Conservation (phyloP, 2,888 invertebrate genomes). For the Drosophila neutralis region DNA sequence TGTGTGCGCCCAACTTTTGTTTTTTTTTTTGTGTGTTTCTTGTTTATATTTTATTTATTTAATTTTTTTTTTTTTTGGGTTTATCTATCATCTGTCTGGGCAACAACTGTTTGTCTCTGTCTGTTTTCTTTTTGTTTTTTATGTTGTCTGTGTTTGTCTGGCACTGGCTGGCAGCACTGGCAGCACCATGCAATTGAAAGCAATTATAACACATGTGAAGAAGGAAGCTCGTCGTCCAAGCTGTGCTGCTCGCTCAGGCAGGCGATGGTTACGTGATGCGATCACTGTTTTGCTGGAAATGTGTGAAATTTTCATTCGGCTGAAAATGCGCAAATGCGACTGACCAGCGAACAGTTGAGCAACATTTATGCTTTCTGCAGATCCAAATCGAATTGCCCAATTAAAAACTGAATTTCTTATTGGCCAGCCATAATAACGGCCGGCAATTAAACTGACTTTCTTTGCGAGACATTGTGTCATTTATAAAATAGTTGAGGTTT, state of each 20-base stretch:
- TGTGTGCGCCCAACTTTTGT: slow-evolving; percentile 28
- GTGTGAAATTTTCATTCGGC: slow-evolving; percentile 31
- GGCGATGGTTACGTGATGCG: slow-evolving; percentile 51
- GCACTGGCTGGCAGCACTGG: slow-evolving; percentile 26
- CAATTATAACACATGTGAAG: slow-evolving; percentile 70
- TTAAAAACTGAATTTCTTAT: slow-evolving; percentile 61
- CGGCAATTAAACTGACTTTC: slow-evolving; percentile 4
- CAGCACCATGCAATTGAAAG: slow-evolving; percentile 66
- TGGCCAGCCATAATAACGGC: slow-evolving; percentile 24
- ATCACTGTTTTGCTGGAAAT: slow-evolving; percentile 33
- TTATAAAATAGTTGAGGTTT: background rate
- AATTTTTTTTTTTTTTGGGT: slow-evolving; percentile 31
- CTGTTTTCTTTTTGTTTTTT: slow-evolving; percentile 43
- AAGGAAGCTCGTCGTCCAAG: slow-evolving; percentile 46
- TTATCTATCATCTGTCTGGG: slow-evolving; percentile 72
- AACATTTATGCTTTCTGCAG: slow-evolving; percentile 50
- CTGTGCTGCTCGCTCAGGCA: background rate
- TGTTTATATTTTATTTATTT: slow-evolving; percentile 1
- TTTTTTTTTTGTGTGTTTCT: slow-evolving; percentile 1
- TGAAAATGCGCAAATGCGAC: slow-evolving; percentile 38
- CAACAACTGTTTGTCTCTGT: slow-evolving; percentile 53
- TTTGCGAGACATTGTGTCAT: background rate
- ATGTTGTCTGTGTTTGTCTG: slow-evolving; percentile 44
- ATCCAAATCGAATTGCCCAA: slow-evolving; percentile 66
- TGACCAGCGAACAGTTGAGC: slow-evolving; percentile 44